These are phyloP conservation scores for Setipinna tenuifilis DNA, from an alignment of 2,797 vertebrate species.

Conservation along the genomic window DNA sequence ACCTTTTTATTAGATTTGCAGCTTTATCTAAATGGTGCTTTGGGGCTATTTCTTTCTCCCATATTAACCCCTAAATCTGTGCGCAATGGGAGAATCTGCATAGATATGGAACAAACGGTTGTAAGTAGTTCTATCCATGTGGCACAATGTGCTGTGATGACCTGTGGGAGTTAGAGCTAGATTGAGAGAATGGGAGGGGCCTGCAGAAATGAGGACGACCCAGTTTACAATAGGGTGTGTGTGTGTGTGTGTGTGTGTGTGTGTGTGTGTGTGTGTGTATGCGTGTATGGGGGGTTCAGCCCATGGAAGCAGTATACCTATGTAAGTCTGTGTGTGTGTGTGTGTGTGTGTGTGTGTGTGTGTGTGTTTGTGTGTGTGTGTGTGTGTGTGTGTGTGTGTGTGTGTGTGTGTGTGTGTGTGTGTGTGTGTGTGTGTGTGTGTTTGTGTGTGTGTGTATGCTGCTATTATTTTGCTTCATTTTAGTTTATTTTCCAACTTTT, in stretches of 20 bases:
- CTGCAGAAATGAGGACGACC: constrained; percentile 4
- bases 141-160: not conserved
- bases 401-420: too few relatives aligned
- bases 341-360: not conserved
- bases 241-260: not conserved
- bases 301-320: not conserved
- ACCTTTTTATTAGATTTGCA: not conserved
- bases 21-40: not conserved
- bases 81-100: too few relatives aligned
- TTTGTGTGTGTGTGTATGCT: too few relatives aligned
- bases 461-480: too few relatives aligned
- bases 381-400: too few relatives aligned
- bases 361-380: too few relatives aligned
- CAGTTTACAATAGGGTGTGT: not conserved
- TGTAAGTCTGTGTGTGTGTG: not conserved
- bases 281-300: not conserved
- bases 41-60: not conserved
- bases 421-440: not conserved
- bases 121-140: not conserved
- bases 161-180: not conserved
- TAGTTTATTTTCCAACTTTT: too few relatives aligned
- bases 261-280: not conserved
- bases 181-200: not conserved
- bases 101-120: not conserved
- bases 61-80: too few relatives aligned